A percentile compares a stretch with the other conserved stretches of the same genome.
Conservation (phyloP, 2,797 vertebrate genomes). For the Danio albolineatus region DNA sequence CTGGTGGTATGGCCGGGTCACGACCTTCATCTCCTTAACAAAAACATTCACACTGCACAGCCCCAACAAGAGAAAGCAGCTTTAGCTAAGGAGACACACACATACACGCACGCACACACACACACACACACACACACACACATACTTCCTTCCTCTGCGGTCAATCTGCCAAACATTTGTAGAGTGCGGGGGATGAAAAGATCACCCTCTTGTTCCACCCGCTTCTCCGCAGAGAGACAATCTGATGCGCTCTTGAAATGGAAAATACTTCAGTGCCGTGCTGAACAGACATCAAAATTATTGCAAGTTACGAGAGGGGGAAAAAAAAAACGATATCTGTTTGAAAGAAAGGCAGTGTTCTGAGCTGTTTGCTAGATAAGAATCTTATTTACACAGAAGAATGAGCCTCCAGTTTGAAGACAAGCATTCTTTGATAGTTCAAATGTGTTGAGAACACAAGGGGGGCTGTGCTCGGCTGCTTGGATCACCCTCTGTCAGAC, state of each 20-base stretch:
- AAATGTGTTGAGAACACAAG: conserved; percentile 60
- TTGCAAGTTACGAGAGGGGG: neutral
- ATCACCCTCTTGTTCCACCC: conserved; percentile 51
- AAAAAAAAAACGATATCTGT: neutral
- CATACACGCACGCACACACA: neutral
- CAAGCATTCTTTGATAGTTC: conserved; percentile 58
- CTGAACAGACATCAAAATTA: conserved; percentile 40
- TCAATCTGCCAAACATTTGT: conserved; percentile 62
- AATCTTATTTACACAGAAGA: conserved; percentile 59
- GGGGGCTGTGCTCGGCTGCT: conserved; percentile 48
- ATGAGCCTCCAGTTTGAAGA: conserved; percentile 48
- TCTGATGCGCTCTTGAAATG: conserved; percentile 48
- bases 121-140: conserved; percentile 22
- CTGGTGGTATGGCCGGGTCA: conserved; percentile 78
- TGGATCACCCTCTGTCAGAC: conserved; percentile 54
- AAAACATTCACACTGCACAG: conserved; percentile 78
- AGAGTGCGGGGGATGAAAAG: conserved; percentile 55
- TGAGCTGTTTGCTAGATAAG: conserved; percentile 50
- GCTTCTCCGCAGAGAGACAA: conserved; percentile 51
- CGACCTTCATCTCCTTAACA: conserved; percentile 79
- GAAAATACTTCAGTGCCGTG: conserved; percentile 37
- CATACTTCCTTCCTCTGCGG: conserved; percentile 63
- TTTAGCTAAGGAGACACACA: conserved; percentile 53
- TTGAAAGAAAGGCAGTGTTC: conserved; percentile 45
- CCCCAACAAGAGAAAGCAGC: conserved; percentile 74